Base-by-base conservation (phyloP, 2,888 invertebrate genomes). In the Caenorhabditis becei region DNA sequence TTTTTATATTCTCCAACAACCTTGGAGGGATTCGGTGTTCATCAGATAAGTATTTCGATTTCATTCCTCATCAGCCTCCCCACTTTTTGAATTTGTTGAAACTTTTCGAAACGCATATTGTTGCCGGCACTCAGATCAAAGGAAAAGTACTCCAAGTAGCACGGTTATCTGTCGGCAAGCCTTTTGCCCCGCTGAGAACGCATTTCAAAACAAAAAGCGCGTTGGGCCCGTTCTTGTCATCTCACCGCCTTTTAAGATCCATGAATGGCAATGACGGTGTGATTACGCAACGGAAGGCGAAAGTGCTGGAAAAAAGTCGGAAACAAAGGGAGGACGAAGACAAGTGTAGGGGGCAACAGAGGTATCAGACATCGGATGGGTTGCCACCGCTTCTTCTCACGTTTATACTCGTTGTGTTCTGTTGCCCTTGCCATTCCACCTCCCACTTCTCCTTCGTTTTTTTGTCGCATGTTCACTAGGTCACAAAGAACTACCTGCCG, bases 271-370 rank as follows among this genome's bases (percentile, higher is more conserved):
- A 18, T 53, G 28, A 61, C 62, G 23, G 32, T 63, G 32, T 51
- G 65, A 65, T 74, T 74, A 65, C 65, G 72, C 28, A 65, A 65
- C 49, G 37, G 26, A 63, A 54, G 24, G 58, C 32, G 49, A 74
- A 72, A 63, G 54, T 72, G 44, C 72, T 72, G 72, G 71, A 71
- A 61, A 71, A 49, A 41, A 71, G 47, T 47, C n/a, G 56, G 72
- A 72, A 72, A 72, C 72, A 72, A 72, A 72, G 72, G 56, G 61
- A 20, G 8, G 41, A 18, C 41, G 28, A 24, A n/a, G 62, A 56
- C 35, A 72, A 37, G 49, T 53, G 62, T 44, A 11, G 14, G 32
- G 20, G 54, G 37, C 35, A 20, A 23, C 32, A 23, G 61, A 56
- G 53, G 72, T 61, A 61, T 71, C 62, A 62, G 63, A 72, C 61